Base-by-base conservation (phyloP, 2,888 invertebrate genomes). In the Ophion obscuratus region DNA sequence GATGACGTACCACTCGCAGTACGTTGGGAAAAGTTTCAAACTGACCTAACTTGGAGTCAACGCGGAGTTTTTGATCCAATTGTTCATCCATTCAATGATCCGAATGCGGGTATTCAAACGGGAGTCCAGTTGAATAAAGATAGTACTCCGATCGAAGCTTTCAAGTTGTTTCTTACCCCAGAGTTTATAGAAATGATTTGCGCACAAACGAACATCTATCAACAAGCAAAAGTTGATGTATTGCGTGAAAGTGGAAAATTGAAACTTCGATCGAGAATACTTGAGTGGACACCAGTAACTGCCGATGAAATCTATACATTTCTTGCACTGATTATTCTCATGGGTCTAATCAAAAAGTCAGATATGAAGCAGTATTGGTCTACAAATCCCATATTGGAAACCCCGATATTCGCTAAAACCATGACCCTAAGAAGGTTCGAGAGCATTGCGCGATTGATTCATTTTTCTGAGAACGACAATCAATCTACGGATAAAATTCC, bases 271-370 rank as follows among this genome's bases (percentile, higher is more conserved):
- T 79, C 70, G 61, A 79, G 79, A 59, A 79, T 79, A 36, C 47
- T 79, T 31, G 27, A 40, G 9, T 79, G 70, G 59, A 79, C 40
- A 57, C 57, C 47, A 24, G 24, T 61, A 36, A 59, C 31, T 70
- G 68, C 31, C 44, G 79, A 79, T 68, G 79, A 70, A 79, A 68
- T 79, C 59, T 79, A 70, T 68, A 57, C 57, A 57, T 79, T 79
- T 79, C 31, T 70, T 67, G 67, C 67, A 44, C 67, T 67, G 64
- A 44, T 44, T 20, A 67, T 67, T 67, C 44, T 67, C 67, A 67
- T 67, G 67, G 67, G 67, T 44, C n/a, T 67, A n/a, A 67, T 67
- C 17, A 44, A 67, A 44, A 67, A 67, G 40, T n/a, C 67, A 40
- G 9, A 67, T 40, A 40, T 67, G 7, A 67, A 67, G 67, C 40